Conservation (phyloP, 1,140 invertebrate genomes). For the Pogonomyrmex barbatus region DNA sequence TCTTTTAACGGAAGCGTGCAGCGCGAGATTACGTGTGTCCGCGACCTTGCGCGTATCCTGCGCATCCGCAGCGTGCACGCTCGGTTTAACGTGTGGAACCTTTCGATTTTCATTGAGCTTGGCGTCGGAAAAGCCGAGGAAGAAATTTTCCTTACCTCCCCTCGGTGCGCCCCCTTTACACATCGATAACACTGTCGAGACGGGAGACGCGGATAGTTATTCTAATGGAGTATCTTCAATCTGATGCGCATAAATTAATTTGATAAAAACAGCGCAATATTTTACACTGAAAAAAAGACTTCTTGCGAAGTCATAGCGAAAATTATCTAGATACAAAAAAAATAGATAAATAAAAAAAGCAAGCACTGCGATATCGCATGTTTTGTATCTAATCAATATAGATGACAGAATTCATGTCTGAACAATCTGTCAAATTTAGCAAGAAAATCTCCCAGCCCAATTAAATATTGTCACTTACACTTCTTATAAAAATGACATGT, state of each 20-base stretch:
- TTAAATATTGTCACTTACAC: too few species aligned
- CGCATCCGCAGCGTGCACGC: too few species aligned
- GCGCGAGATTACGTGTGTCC: conserved; percentile 57
- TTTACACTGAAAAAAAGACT: too few species aligned
- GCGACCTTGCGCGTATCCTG: conserved; percentile 49
- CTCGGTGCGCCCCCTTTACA: neutral
- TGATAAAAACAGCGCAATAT: neutral
- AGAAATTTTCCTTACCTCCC: neutral
- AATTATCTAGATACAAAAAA: too few species aligned
- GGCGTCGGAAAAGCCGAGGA: neutral
- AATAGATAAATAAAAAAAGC: too few species aligned
- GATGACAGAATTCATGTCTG: too few species aligned
- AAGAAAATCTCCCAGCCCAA: too few species aligned
- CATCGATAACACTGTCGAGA: neutral
- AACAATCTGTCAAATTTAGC: too few species aligned
- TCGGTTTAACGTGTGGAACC: neutral
- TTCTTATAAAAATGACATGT: too few species aligned
- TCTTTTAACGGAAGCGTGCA: conserved; percentile 62
- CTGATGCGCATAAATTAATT: neutral
- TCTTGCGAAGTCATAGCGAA: too few species aligned
- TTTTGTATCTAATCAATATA: too few species aligned
- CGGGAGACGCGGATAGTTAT: neutral
- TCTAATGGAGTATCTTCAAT: conserved; percentile 5
- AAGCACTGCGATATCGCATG: too few species aligned
- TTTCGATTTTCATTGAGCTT: neutral